These are phyloP conservation scores for Phoeniculus purpureus DNA, from an alignment of 2,797 vertebrate species.

Conservation along the genomic window DNA sequence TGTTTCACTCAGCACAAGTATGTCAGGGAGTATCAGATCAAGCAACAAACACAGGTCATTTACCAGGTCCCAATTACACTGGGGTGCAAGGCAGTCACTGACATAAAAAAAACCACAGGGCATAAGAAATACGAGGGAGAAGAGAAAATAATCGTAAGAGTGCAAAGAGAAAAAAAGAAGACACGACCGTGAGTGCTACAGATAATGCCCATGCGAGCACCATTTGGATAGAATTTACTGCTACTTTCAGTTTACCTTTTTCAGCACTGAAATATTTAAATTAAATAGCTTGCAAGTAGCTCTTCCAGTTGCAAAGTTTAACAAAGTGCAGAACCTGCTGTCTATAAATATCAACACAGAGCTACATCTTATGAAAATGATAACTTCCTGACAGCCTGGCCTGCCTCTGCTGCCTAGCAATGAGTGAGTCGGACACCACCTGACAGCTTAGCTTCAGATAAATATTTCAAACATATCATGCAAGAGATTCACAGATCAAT, in stretches of 20 bases:
- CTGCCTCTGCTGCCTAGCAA: slow-evolving; percentile 73
- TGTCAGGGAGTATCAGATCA: not conserved
- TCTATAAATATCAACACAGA: slow-evolving; percentile 64
- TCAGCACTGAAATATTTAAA: slow-evolving; percentile 55
- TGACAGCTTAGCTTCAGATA: slow-evolving; percentile 71
- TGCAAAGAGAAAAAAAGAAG: not conserved
- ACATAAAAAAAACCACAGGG: not conserved
- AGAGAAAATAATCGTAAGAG: not conserved
- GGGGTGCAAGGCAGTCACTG: not conserved
- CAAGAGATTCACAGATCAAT: slow-evolving; percentile 77
- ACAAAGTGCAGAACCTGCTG: slow-evolving; percentile 33
- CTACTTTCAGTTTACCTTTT: slow-evolving; percentile 16
- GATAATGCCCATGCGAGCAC: not conserved
- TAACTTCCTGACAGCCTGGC: slow-evolving; percentile 59
- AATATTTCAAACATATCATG: slow-evolving; percentile 75
- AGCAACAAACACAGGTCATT: not conserved
- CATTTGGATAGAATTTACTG: not conserved
- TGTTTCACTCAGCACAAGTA: not conserved
- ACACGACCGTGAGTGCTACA: not conserved
- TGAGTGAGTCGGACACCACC: slow-evolving; percentile 70
- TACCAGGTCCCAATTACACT: not conserved
- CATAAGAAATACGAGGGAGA: not conserved
- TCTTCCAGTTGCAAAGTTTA: slow-evolving; percentile 12
- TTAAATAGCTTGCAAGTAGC: slow-evolving; percentile 2
- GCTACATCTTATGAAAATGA: slow-evolving; percentile 49